A percentile compares a stretch with the other conserved stretches of the same genome.
Conservation (phyloP, 2,888 invertebrate genomes). For the Drosophila nr. perissopoda region DNA sequence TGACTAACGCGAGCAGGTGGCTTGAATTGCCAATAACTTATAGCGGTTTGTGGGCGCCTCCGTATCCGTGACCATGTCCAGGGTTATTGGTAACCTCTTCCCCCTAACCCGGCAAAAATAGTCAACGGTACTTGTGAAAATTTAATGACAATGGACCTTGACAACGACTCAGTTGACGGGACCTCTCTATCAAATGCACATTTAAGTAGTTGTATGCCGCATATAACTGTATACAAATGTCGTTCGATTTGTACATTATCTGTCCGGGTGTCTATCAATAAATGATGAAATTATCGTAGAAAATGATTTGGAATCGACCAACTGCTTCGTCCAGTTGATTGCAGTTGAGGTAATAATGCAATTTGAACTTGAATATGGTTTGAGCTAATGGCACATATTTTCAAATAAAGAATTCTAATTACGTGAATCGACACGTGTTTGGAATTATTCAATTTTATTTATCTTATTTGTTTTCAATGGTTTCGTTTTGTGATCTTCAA, state of each 20-base stretch:
- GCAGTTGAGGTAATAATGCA: not conserved
- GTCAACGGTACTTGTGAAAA: slow-evolving; percentile 65
- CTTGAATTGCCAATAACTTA: slow-evolving; percentile 74
- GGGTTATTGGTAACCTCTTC: not conserved
- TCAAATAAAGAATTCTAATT: not conserved
- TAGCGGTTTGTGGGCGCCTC: not conserved
- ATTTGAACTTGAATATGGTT: not conserved
- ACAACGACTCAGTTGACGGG: slow-evolving; percentile 16
- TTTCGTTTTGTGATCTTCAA: not conserved
- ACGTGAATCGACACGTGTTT: not conserved
- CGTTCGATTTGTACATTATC: slow-evolving; percentile 36
- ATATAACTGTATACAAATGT: slow-evolving; percentile 3
- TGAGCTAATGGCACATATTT: not conserved
- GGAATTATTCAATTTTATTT: not conserved
- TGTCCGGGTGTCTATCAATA: slow-evolving; percentile 59
- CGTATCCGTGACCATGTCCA: slow-evolving; percentile 12
- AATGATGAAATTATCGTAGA: slow-evolving; percentile 52
- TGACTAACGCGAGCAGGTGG: slow-evolving; percentile 65
- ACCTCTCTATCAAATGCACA: slow-evolving; percentile 18
- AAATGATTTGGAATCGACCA: slow-evolving; percentile 41
- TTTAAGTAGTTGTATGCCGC: slow-evolving; percentile 12
- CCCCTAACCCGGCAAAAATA: slow-evolving; percentile 48
- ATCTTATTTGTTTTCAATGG: not conserved
- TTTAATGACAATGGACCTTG: slow-evolving; percentile 68
- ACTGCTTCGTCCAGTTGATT: slow-evolving; percentile 20